Percentiles rank a stretch among this genome's conserved stretches.
Evolutionary conservation across 1,140 invertebrate genomes (phyloP).

Genomic region (Apolygus lucorum): DNA sequence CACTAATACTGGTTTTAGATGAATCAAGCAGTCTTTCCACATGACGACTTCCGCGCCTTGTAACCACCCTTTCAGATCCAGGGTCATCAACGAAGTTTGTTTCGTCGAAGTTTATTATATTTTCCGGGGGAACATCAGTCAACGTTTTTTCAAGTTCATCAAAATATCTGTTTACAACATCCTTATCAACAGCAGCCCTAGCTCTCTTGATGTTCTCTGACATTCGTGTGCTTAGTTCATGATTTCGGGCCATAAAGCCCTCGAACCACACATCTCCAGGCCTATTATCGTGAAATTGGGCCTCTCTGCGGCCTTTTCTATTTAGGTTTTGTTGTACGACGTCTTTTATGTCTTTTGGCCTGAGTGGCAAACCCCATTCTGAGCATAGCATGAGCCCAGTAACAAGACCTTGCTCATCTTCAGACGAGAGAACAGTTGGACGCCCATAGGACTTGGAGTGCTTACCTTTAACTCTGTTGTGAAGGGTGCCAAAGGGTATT

Average conservation of each 20-base stretch:
- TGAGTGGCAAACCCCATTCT: not conserved
- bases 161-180: conserved; percentile 36
- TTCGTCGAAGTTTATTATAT: conserved; percentile 33
- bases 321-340: not conserved
- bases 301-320: not conserved
- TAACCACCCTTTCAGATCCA: conserved; percentile 24
- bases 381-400: not conserved
- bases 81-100: conserved; percentile 25
- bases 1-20: conserved; percentile 22
- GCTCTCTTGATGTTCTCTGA: conserved; percentile 32
- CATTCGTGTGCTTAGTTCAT: not conserved
- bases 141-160: conserved; percentile 34
- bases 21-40: conserved; percentile 12
- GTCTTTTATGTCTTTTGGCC: not conserved
- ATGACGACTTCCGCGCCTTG: conserved; percentile 18
- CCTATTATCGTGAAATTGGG: not conserved
- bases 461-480: not conserved
- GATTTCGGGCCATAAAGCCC: not conserved
- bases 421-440: not conserved
- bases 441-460: not conserved
- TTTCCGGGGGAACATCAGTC: conserved; percentile 24
- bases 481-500: not conserved
- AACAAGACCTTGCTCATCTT: not conserved
- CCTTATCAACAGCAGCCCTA: conserved; percentile 32
- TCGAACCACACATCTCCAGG: not conserved